Base-by-base conservation (phyloP, 2,888 invertebrate species). In the Abrostola tripartita region DNA sequence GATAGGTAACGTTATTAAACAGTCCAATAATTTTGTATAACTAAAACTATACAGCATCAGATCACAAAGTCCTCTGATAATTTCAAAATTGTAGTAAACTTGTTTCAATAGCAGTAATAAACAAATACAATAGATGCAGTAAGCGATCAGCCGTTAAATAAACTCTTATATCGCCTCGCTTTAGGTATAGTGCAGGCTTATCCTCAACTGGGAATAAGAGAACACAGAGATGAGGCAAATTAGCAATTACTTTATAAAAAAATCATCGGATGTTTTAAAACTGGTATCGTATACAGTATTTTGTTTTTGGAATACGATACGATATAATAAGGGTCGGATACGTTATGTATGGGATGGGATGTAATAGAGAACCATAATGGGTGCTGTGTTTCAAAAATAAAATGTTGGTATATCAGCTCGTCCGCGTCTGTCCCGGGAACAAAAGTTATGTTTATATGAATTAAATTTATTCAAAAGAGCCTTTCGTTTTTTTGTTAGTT, bases 161-260 rank as follows among this genome's bases (percentile, higher is more conserved):
- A 47, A 24, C 5, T 24, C 36, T 11, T 10, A 50, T 24, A 60
- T 63, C n/a, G 63, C 51, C 11, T 38, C 35, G 53, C 57, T 60
- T 49, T 62, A 40, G 0, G 6, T 71, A 12, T 55, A 0, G 11
- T 10, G 10, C 11, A 0, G 12, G 1, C 40, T 51, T 60, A 67
- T 57, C 40, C 24, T 40, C 74, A 81, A 84, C 81, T 81, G 79
- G 82, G 85, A 86, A 84, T 79, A 78, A 66, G 75, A 76, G 68
- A 71, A 61, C 51, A 76, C 56, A 80, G 86, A 86, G 80, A 85
- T 77, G 84, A 87, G 74, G 86, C 88, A 92, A 84, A 94, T 94
- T 92, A 93, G 93, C 93, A 91, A 93, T 93, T 92, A 90, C 88
- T 85, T 86, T 85, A 88, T 90, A 88, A 91, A 92, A 92, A 90